Conservation (phyloP, 1,140 invertebrate genomes). For the Drosophila teissieri region DNA sequence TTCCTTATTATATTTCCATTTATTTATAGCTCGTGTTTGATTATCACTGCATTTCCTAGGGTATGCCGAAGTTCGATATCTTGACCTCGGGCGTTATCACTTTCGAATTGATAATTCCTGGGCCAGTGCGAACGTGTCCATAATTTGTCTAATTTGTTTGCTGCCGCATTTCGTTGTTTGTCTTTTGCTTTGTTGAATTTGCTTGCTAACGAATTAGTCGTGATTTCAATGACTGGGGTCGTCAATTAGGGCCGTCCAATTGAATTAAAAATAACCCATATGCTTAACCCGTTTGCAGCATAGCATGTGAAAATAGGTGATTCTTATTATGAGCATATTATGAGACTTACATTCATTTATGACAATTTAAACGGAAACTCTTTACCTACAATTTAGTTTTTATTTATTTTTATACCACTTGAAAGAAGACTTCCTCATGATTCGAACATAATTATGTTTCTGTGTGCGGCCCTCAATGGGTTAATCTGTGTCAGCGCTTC, state of each 20-base stretch:
- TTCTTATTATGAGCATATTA: neutral
- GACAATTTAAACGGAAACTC: no score
- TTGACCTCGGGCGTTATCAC: constrained; percentile 28
- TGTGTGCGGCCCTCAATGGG: constrained; percentile 12
- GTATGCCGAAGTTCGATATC: constrained; percentile 3
- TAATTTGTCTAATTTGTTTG: constrained; percentile 66
- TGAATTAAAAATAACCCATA: constrained; percentile 71
- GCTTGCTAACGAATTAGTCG: constrained; percentile 77
- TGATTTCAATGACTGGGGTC: constrained; percentile 55
- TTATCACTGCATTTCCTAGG: neutral
- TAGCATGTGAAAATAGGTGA: neutral
- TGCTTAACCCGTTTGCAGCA: constrained; percentile 30
- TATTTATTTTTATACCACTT: neutral
- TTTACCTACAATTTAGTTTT: no score
- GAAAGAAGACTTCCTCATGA: neutral
- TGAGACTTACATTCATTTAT: neutral
- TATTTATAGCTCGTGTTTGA: constrained; percentile 11
- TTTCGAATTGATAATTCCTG: constrained; percentile 44
- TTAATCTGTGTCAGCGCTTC: constrained; percentile 51
- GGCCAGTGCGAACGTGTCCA: constrained; percentile 11
- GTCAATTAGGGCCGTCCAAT: constrained; percentile 64
- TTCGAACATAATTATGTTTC: neutral
- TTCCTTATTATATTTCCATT: neutral
- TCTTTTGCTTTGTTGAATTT: constrained; percentile 63
- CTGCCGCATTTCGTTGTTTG: constrained; percentile 62